A percentile compares a stretch with the other conserved stretches of the same genome.
These are phyloP conservation scores for Stenchaetothrips biformis DNA, from an alignment of 2,888 invertebrate genomes.

Conservation along the genomic window DNA sequence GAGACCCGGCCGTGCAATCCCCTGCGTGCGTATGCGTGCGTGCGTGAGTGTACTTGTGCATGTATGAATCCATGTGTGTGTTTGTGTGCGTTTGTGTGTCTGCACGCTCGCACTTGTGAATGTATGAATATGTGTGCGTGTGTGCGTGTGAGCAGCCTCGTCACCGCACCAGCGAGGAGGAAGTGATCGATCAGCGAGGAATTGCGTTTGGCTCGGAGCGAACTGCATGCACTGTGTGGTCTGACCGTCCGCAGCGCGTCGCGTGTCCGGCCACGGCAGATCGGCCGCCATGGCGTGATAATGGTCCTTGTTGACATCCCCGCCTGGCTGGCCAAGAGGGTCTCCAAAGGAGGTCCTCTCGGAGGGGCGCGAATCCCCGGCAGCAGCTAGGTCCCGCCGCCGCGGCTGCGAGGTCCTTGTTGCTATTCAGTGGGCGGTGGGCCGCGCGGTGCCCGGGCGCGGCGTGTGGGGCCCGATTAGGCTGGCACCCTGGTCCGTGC, in stretches of 20 bases:
- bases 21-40: background rate
- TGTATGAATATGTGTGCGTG: background rate
- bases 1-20: too few relatives aligned
- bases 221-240: conserved; percentile 1
- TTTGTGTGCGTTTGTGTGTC: background rate
- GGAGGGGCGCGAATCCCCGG: background rate
- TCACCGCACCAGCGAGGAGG: conserved; percentile 1
- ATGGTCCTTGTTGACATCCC: background rate
- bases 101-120: background rate
- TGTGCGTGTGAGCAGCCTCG: background rate
- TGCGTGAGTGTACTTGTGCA: background rate
- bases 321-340: background rate
- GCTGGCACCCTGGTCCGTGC: too few relatives aligned
- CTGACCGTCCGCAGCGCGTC: background rate
- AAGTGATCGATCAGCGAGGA: conserved; percentile 17
- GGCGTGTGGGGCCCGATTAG: too few relatives aligned
- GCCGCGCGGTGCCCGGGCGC: background rate
- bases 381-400: background rate
- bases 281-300: background rate
- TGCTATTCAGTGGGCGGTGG: background rate
- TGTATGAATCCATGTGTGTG: background rate
- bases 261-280: background rate
- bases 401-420: background rate
- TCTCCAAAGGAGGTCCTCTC: background rate
- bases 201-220: conserved; percentile 22